Evolutionary conservation across 2,113 vertebrate genomes (phyloP).

Genomic region (Anseranas semipalmata): DNA sequence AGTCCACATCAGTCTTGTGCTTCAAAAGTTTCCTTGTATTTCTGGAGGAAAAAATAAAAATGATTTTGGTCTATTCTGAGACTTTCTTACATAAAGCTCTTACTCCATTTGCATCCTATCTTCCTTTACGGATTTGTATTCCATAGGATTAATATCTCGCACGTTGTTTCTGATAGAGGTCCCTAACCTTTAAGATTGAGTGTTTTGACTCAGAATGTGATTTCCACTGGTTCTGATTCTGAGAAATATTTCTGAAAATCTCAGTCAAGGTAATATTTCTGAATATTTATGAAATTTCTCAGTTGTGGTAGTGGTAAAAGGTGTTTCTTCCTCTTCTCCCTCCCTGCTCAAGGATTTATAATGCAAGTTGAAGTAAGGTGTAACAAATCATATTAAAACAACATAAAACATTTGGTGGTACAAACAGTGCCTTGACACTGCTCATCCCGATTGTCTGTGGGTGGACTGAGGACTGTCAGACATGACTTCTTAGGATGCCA

Average conservation of each 20-base stretch:
- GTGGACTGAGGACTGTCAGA: background rate
- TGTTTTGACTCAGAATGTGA: background rate
- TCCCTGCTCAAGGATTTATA: rapidly evolving
- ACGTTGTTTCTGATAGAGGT: background rate
- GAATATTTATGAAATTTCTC: no score
- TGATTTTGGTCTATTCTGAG: background rate
- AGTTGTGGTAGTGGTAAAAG: background rate
- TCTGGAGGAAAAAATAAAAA: background rate
- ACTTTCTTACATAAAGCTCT: background rate
- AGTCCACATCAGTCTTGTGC: background rate
- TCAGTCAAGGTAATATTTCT: no score
- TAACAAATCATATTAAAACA: background rate
- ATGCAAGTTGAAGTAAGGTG: rapidly evolving
- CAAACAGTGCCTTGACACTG: background rate
- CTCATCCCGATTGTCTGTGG: background rate
- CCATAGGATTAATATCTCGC: background rate
- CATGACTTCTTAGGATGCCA: background rate
- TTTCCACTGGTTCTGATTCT: background rate
- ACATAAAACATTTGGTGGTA: rapidly evolving
- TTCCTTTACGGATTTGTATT: background rate
- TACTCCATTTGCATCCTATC: background rate
- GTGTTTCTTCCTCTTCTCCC: background rate
- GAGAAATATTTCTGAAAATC: background rate
- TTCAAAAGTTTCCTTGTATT: background rate
- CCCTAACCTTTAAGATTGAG: background rate